Evolutionary conservation across 53 echinoderm and acorn worm species (phyloP), one percentile per base, ranked within the genome.

Genomic region (Stichopus horrens): DNA sequence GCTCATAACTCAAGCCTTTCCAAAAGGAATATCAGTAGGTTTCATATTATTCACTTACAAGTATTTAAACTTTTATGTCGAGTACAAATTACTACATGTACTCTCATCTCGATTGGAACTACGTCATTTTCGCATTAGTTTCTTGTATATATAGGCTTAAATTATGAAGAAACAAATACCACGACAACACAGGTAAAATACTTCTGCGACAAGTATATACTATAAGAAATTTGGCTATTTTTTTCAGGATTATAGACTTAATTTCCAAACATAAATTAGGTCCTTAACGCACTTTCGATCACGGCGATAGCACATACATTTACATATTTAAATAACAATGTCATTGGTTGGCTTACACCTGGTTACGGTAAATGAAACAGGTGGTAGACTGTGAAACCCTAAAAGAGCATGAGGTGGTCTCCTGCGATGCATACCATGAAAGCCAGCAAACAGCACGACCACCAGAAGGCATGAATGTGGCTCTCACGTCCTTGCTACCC

Each of bases 381-480:
- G 23, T 23, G 76, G 23, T 76, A 51, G 2, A 74, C 75, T 21
- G 22, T 22, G 76, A 76, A 4, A 76, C 76, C 23, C 37, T 76
- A 7, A 57, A 58, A 21, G 58, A 83, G 8, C 0, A 58, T 58
- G 59, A 83, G 83, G n/a, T 58, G 58, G 22, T 86, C 54, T 66
- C 87, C 55, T 92, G 92, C 76, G 76, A 86, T 74, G 83, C 91
- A 80, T 73, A 74, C 55, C 83, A 81, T 55, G 82, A 68, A 81
- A 81, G 53, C 55, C 73, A 67, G 5, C 89, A 89, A 54, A 7
- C 14, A 58, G 79, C 65, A 66, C 21, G 76, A 55, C 56, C 56
- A 55, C 3, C 82, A 81, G 9, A 13, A 81, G 56, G 55, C 82
- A 81, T 55, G 56, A 81, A 55, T 55, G 56, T 81, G 55, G 82